Conservation (phyloP, 1,140 invertebrate genomes). For the Chironomus tepperi region DNA sequence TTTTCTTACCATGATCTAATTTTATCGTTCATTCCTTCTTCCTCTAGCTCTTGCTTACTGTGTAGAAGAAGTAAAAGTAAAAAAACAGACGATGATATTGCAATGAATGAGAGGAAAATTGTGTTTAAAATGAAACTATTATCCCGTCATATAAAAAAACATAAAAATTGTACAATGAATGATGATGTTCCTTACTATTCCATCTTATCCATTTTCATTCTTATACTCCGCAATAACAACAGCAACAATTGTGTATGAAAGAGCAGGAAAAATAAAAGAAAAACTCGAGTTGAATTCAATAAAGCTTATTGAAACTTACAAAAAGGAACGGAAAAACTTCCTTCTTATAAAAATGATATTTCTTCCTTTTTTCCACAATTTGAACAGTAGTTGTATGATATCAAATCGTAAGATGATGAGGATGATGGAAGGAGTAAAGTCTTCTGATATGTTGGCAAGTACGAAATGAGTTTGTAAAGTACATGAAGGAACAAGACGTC, state of each 20-base stretch:
- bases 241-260: not conserved
- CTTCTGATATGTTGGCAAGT: too few relatives aligned
- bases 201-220: not conserved
- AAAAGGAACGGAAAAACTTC: not conserved
- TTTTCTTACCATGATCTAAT: not conserved
- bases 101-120: not conserved
- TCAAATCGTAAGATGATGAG: too few relatives aligned
- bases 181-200: not conserved
- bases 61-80: not conserved
- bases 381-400: too few relatives aligned
- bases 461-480: too few relatives aligned
- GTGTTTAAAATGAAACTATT: constrained; percentile 14
- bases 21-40: not conserved
- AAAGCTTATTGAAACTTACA: constrained; percentile 14
- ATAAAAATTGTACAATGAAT: constrained; percentile 4
- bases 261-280: not conserved
- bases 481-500: too few relatives aligned
- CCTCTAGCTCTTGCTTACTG: not conserved
- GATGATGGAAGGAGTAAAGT: too few relatives aligned
- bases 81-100: not conserved
- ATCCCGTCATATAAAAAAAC: constrained; percentile 4
- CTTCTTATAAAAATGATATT: not conserved
- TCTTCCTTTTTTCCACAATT: not conserved
- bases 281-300: constrained; percentile 2
- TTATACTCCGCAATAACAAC: not conserved